Evolutionary conservation across 2,113 vertebrate species (phyloP), one percentile per base, ranked within the genome.

Genomic region (Eulemur macaco): DNA sequence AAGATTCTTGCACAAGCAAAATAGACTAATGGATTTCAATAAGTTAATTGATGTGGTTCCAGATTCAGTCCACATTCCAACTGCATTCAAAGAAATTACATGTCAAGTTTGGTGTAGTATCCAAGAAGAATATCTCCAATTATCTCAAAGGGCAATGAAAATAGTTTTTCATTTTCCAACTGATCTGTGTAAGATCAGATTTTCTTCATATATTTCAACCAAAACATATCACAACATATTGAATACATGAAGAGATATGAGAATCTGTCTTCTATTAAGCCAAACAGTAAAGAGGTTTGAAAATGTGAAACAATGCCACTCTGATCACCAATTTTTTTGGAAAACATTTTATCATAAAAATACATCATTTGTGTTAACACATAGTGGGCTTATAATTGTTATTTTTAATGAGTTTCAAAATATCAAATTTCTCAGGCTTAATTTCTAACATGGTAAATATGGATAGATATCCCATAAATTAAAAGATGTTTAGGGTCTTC

Each of bases 101-200:
- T 83, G 63, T 77, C 47, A 60, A 47, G 34, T 88, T 91, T 66
- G 45, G 34, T 63, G 11, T 69, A 37, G 5, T 77, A 60, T 68
- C 68, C 83, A 87, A 82, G 45, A 87, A 87, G 14, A 68, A 42
- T 86, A 52, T 60, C 80, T 78, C 47, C 6, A 74, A 76, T 66
- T 87, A 95, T 58, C 85, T 88, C 31, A 42, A 88, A 89, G 84
- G 39, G n/a, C 69, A 52, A 42, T 83, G 71, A 83, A 83, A 68
- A 52, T 92, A 83, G 50, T 95, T 95, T 68, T 58, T 15, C 14
- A 34, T 50, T 92, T 92, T 82, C 34, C 34, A 68, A 50, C 1
- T 27, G 68, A 90, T 54, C 50, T 83, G 17, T 76, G 29, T 91
- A 23, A 96, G 34, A 91, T 54, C 68, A 91, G 29, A 52, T 76